Evolutionary conservation across 2,113 vertebrate genomes (phyloP), one percentile per base, ranked within the genome.

Genomic region (Indicator maculatus): DNA sequence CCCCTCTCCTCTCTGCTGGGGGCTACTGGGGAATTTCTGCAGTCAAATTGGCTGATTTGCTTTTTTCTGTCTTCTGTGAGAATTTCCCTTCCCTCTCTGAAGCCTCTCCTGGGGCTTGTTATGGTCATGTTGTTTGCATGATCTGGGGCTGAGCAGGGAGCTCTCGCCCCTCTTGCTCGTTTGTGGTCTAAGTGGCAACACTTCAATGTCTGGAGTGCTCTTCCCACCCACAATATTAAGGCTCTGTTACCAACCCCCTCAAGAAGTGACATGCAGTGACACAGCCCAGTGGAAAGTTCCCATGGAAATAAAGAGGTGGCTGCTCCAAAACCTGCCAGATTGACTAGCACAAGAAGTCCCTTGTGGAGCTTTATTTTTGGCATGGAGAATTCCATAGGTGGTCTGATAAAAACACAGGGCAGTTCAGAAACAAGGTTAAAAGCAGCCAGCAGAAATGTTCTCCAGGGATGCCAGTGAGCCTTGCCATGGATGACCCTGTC

Each of bases 251-350:
- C 45, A 11, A 2, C 64, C 28, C 12, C 47, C 44, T 71, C 6
- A 13, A 89, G 91, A 75, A 82, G 60, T 16, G 44, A 33, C 19
- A 2, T 30, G n/a, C 45, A n/a, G 59, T 70, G 76, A 24, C 31
- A 71, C 41, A 89, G 74, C 55, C 76, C 47, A 71, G 63, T 95
- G 88, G 86, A 95, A 94, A 92, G 82, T 87, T 94, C 88, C 90
- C 56, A 36, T 79, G 69, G 77, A 91, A 83, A 45, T 75, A 44
- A 36, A 52, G 91, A 80, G 28, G 41, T 78, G 83, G 27, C 59
- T 74, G 83, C 73, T 90, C 83, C n/a, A 41, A 96, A 96, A 90
- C 64, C 63, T 71, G 59, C 74, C 71, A 67, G 91, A 82, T 85
- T 78, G 0, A 14, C 14, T 10, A 89, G 92, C 82, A 92, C 79